These are phyloP conservation scores for Boulengeromyrus knoepffleri DNA, from an alignment of 2,113 vertebrate species.

Conservation along the genomic window DNA sequence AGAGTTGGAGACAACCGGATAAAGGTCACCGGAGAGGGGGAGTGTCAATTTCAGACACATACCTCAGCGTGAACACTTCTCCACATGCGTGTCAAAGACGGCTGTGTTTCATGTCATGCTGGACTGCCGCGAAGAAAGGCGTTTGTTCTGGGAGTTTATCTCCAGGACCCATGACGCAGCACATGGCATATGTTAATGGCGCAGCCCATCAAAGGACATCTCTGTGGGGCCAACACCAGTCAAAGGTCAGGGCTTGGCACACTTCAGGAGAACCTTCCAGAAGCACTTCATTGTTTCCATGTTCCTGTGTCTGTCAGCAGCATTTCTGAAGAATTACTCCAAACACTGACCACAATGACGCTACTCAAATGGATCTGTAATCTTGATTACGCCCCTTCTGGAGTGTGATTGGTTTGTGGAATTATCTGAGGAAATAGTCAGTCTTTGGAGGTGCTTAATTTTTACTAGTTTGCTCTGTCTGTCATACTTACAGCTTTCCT, in stretches of 20 bases:
- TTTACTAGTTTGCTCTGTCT: background rate
- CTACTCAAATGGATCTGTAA: background rate
- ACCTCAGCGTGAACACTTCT: background rate
- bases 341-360: background rate
- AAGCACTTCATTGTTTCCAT: background rate
- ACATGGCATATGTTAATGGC: background rate
- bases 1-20: background rate
- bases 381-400: background rate
- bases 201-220: background rate
- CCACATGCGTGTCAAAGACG: background rate
- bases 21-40: background rate
- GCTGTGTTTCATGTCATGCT: background rate
- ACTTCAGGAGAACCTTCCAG: background rate
- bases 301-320: background rate
- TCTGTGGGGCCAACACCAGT: background rate
- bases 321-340: background rate
- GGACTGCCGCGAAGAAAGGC: background rate
- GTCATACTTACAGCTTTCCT: background rate
- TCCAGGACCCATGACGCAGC: background rate
- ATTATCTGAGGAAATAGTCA: background rate
- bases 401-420: background rate
- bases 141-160: background rate
- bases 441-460: background rate
- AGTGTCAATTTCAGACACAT: background rate
- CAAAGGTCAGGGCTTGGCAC: background rate